Percentiles rank a stretch among this genome's conserved stretches.
phyloP scores from a whole-genome alignment of 2,113 vertebrate species.

The Grammomys dolichurus region DNA sequence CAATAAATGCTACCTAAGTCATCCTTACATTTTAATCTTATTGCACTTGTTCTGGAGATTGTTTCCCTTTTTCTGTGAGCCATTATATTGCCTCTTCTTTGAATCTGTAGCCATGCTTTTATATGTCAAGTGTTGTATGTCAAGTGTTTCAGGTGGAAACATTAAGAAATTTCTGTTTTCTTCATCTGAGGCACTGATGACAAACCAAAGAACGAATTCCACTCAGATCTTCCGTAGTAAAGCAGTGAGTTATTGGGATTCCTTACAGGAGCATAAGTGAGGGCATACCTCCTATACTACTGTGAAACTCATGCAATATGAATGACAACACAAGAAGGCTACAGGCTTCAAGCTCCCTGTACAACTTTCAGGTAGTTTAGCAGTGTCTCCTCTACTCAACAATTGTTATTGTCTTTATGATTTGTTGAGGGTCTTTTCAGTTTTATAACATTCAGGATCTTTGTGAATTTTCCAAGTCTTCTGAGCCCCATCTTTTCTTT shows the following conservation, averaged over 20 bases:
- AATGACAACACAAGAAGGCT: background rate
- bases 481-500: background rate
- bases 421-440: too few relatives aligned
- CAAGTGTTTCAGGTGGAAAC: background rate
- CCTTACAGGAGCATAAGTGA: background rate
- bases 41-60: background rate
- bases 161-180: background rate
- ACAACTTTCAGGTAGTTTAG: background rate
- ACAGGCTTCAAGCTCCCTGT: background rate
- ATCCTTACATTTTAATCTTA: background rate
- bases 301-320: background rate
- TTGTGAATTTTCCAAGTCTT: background rate
- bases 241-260: background rate
- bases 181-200: too few relatives aligned
- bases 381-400: background rate
- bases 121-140: background rate
- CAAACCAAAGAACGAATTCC: background rate
- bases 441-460: background rate
- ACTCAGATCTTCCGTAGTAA: background rate
- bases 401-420: background rate
- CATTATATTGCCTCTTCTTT: background rate
- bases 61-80: background rate
- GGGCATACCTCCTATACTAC: background rate
- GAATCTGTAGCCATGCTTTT: background rate
- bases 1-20: background rate